A percentile compares a stretch with the other conserved stretches of the same genome.
These are phyloP conservation scores for Tridacna gigas DNA, from an alignment of 2,888 invertebrate species.

Conservation along the genomic window DNA sequence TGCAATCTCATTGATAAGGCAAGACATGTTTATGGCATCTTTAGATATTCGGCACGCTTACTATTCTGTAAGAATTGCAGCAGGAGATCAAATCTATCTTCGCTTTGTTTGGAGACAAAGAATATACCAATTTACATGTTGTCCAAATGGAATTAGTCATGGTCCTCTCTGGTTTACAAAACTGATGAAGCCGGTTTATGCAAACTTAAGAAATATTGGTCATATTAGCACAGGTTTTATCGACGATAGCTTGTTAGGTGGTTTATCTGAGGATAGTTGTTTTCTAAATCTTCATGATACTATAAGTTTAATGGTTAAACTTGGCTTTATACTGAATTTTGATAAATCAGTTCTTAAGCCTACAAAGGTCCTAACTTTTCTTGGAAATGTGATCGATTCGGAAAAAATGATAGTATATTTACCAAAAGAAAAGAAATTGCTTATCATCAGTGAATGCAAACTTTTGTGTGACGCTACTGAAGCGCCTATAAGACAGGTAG, in stretches of 20 bases:
- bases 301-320: neutral
- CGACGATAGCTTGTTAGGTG: neutral
- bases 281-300: neutral
- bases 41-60: too few relatives aligned
- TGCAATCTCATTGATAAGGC: too few relatives aligned
- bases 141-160: neutral
- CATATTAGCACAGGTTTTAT: neutral
- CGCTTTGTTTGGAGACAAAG: neutral
- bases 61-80: too few relatives aligned
- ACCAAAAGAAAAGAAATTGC: neutral
- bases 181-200: too few relatives aligned
- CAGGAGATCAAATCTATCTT: neutral
- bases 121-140: neutral
- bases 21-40: too few relatives aligned
- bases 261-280: neutral
- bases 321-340: neutral
- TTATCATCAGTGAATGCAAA: slow-evolving; percentile 1
- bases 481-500: slow-evolving; percentile 17
- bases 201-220: neutral
- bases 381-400: neutral
- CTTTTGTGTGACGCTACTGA: neutral
- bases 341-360: slow-evolving; percentile 4
- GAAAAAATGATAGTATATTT: neutral
- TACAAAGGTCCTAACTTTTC: neutral
- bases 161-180: neutral